Base-by-base conservation (phyloP, 2,888 invertebrate genomes). In the Cephus pygmeus region DNA sequence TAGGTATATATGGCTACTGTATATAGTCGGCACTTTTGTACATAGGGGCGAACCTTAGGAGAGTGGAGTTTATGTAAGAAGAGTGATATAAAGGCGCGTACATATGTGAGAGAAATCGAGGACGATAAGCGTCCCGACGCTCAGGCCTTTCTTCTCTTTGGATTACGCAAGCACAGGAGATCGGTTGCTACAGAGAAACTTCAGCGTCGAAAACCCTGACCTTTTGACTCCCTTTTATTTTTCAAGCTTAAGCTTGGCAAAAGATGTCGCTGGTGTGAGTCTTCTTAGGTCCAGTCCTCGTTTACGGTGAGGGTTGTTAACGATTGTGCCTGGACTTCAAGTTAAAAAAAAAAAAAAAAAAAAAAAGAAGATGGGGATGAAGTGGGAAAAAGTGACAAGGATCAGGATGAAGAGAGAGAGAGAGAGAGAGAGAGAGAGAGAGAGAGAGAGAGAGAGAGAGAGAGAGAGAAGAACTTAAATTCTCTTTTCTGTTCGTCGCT, bases 271-370 rank as follows among this genome's bases (percentile, higher is more conserved):
- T 15, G 11, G 33, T 11, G 30, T n/a, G 30, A n/a, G 30, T 69
- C 30, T 30, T n/a, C 30, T 77, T 77, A 75, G 71, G 69, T 69
- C 69, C 73, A 35, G 4, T 35, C 73, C 34, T n/a, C 73, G 36
- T 69, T 77, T 77, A 75, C 75, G 69, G 35, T 34, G 75, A 40
- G 69, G 71, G 69, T 75, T 77, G 77, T 75, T 77, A 77, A 75
- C 75, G 77, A 77, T 75, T 77, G 69, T 69, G 75, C 35, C 75
- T 69, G 77, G 74, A 34, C 77, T 77, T 77, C 56, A n/a, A 69
- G 77, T 36, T 75, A 77, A 77, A 75, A 77, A 77, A 77, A 75
- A 77, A 73, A 23, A 35, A 35, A 36, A 31, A 35, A 77, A 75
- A 77, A 73, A 23, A 35, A 35, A 36, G 23, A 35, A 11, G 33